Conservation (phyloP, 1,140 invertebrate genomes). For the Caerostris darwini region DNA sequence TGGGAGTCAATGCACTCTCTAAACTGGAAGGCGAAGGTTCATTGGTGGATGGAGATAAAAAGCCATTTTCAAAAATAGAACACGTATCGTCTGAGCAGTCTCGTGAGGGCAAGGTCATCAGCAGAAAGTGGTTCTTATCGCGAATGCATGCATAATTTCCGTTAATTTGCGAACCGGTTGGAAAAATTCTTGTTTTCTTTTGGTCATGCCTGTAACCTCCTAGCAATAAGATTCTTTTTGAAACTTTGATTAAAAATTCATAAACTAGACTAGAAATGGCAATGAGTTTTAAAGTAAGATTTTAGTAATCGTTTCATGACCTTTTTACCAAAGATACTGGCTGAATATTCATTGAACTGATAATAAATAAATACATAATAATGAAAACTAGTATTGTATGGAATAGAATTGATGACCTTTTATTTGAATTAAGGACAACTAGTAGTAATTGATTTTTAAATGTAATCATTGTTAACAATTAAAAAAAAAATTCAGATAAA, state of each 20-base stretch:
- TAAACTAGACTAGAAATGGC: neutral
- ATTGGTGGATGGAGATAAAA: neutral
- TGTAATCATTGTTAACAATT: no score
- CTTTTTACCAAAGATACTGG: neutral
- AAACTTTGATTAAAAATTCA: neutral
- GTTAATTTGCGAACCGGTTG: conserved; percentile 6
- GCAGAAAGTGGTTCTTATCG: conserved; percentile 22
- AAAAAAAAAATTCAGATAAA: no score
- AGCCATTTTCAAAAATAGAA: neutral
- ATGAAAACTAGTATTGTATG: no score
- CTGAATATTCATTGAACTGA: neutral
- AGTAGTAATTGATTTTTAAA: no score
- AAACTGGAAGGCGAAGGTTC: neutral
- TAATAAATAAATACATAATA: neutral
- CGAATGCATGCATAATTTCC: neutral
- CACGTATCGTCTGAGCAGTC: neutral
- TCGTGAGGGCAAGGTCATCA: conserved; percentile 8
- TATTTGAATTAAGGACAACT: no score
- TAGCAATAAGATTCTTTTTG: neutral
- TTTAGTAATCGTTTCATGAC: neutral
- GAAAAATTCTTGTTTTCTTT: neutral
- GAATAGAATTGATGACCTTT: no score
- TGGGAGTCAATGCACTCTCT: neutral
- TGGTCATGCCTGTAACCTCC: neutral
- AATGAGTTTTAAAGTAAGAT: neutral